Percentiles rank a stretch among this genome's conserved stretches.
Evolutionary conservation across 2,888 invertebrate genomes (phyloP).

Genomic region (Sinelater perroti): DNA sequence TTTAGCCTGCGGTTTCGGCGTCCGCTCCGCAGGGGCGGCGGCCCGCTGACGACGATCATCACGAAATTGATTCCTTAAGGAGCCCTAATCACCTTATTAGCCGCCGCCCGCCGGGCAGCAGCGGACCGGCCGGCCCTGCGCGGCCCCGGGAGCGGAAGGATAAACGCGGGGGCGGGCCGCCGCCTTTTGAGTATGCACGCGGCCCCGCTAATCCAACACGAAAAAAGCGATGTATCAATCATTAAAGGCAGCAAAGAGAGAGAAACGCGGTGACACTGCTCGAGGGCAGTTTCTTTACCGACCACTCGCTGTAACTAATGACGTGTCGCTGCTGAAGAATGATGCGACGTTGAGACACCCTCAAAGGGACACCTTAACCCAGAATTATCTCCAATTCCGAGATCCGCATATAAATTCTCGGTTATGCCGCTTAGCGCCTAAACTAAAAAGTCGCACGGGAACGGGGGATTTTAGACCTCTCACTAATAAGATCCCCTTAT

Average conservation of each 20-base stretch:
- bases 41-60: no score
- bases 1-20: slow-evolving; percentile 27
- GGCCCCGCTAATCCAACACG: slow-evolving; percentile 27
- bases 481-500: no score
- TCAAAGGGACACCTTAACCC: slow-evolving; percentile 22
- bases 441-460: no score
- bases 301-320: slow-evolving; percentile 55
- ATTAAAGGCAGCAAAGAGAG: slow-evolving; percentile 51
- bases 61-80: no score
- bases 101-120: no score
- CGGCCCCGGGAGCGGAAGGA: not conserved
- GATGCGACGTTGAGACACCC: slow-evolving; percentile 41
- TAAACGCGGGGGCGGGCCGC: not conserved
- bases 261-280: slow-evolving; percentile 51
- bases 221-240: slow-evolving; percentile 54
- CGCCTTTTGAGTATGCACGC: slow-evolving; percentile 13
- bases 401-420: no score
- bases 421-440: no score
- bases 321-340: slow-evolving; percentile 53
- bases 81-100: no score
- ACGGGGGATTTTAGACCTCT: no score
- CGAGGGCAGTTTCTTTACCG: slow-evolving; percentile 54
- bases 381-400: slow-evolving; percentile 21
- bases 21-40: not conserved
- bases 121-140: not conserved